Evolutionary conservation across 1,140 invertebrate species (phyloP).

Genomic region (Ptiloglossa arizonensis): DNA sequence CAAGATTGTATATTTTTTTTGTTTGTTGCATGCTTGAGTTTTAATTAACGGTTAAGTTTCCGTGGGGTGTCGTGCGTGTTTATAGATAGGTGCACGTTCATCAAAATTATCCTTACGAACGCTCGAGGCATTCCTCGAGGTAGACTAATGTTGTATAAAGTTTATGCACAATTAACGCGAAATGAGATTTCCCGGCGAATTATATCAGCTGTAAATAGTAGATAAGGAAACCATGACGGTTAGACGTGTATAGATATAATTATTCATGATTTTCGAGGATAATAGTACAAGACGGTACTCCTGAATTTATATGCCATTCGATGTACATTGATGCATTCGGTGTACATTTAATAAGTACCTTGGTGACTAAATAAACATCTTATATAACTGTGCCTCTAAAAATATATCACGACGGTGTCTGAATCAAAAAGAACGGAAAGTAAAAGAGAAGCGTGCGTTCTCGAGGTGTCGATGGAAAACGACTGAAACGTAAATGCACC

Average conservation of each 20-base stretch:
- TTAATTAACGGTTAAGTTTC: neutral
- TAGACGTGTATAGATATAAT: slow-evolving; percentile 21
- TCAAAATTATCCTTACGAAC: neutral
- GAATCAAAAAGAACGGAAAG: neutral
- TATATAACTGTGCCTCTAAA: slow-evolving; percentile 43
- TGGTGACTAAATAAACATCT: slow-evolving; percentile 61
- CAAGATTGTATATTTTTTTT: slow-evolving; percentile 15
- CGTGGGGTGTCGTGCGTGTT: neutral
- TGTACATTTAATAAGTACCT: slow-evolving; percentile 67
- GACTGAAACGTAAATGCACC: too few species aligned
- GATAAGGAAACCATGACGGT: slow-evolving; percentile 20
- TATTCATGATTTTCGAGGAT: slow-evolving; percentile 43
- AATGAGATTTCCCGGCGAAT: slow-evolving; percentile 5
- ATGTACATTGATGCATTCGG: slow-evolving; percentile 53
- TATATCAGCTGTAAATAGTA: slow-evolving; percentile 57
- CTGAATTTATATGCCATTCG: slow-evolving; percentile 63
- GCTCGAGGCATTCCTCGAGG: neutral
- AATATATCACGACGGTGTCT: neutral
- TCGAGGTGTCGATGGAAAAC: too few species aligned
- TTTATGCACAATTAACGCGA: slow-evolving; percentile 37
- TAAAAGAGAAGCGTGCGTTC: neutral
- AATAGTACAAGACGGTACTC: slow-evolving; percentile 63
- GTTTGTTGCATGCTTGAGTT: slow-evolving; percentile 34
- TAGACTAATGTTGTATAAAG: slow-evolving; percentile 52
- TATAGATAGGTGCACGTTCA: neutral